These are phyloP conservation scores for Lagenorhynchus albirostris DNA, from an alignment of 2,113 vertebrate species.

Conservation along the genomic window DNA sequence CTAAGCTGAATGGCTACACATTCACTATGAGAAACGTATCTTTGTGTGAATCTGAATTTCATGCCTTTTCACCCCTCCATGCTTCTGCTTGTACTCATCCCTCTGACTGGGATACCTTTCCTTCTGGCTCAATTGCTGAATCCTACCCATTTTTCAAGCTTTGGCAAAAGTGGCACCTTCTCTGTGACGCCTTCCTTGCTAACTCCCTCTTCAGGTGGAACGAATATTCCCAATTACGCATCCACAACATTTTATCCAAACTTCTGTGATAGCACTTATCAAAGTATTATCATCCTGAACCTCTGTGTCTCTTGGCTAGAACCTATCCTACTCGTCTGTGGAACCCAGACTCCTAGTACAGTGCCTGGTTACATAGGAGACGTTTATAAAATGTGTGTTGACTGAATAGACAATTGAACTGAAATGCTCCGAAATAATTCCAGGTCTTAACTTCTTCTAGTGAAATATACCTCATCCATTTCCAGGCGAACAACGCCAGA, in stretches of 20 bases:
- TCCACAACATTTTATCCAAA: not conserved
- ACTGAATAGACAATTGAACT: not conserved
- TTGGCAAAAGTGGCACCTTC: not conserved
- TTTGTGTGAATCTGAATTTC: not conserved
- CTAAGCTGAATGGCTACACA: not conserved
- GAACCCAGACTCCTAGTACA: not conserved
- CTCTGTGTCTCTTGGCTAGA: not conserved
- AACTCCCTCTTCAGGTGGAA: not conserved
- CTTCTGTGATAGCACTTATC: not conserved
- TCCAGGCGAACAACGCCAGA: not conserved
- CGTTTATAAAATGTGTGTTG: slow-evolving; percentile 10
- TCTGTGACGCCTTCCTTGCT: not conserved
- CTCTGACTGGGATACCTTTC: not conserved
- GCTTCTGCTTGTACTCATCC: not conserved
- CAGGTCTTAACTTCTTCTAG: slow-evolving; percentile 27
- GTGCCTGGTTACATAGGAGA: not conserved
- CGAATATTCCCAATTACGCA: not conserved
- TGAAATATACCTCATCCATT: not conserved
- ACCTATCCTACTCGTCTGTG: not conserved
- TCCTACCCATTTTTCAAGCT: not conserved
- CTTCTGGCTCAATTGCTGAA: not conserved
- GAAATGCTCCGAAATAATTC: not conserved
- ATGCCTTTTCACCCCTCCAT: not conserved
- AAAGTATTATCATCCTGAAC: not conserved
- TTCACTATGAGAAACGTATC: slow-evolving; percentile 2